Evolutionary conservation across 2,888 invertebrate genomes (phyloP), one percentile per base, ranked within the genome.

Genomic region (Acanthopleura granulata): DNA sequence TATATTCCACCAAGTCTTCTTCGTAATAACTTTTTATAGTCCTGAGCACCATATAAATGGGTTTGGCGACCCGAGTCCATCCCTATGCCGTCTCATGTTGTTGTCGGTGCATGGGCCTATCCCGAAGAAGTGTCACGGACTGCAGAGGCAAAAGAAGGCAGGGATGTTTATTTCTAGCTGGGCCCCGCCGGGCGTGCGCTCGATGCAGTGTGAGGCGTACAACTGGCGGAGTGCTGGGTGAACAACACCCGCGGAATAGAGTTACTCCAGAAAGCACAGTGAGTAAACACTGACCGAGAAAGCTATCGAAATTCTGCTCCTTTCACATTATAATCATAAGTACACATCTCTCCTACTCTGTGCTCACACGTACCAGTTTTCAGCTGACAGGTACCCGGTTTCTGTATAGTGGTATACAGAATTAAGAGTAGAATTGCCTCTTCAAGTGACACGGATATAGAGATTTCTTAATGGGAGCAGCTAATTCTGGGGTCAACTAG

Each of bases 311-410:
- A 57, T 57, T 57, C 57, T 57, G 22, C 12, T 12, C 57, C 22
- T n/a, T 57, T 57, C 57, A 57, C 22, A 57, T 18, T 57, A 57
- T n/a, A 57, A 57, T 57, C 57, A 57, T 57, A 57, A 57, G 57
- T 57, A 57, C 57, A 57, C 57, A 57, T 40, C 40, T 40, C 40
- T 40, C 40, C 4, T 9, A 40, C 40, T 40, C 40, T 40, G 40
- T 40, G 9, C 40, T 40, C 40, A 40, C 40, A 40, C 40, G 40
- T 40, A 40, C 40, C 40, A 40, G 40, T 40, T 40, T 40, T 40
- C 40, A 6, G 40, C 40, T 40, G 40, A 40, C 3, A 40, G 40
- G 40, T 40, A 40, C 40, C 9, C 4, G 9, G 40, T 40, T 40
- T 40, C 40, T 40, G n/a, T n/a, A n/a, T n/a, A 40, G 40, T 40